phyloP scores from a whole-genome alignment of 2,113 vertebrate species.

The Myrmecobius fasciatus region DNA sequence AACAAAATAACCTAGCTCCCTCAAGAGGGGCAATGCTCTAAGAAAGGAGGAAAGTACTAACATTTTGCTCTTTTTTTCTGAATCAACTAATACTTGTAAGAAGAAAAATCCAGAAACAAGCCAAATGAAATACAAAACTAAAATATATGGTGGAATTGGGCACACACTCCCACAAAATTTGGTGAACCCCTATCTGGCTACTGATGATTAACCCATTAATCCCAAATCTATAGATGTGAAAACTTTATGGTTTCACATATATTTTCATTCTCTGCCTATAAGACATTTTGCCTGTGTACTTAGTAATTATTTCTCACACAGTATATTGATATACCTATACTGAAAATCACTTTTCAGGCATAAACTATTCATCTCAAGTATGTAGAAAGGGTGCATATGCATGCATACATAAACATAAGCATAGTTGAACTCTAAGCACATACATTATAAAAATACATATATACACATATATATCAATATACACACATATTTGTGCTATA shows the following conservation, averaged over 20 bases:
- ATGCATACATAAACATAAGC: background rate
- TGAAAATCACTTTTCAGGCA: background rate
- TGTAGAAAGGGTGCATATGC: background rate
- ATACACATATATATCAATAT: background rate
- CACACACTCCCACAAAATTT: background rate
- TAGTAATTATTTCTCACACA: conserved; percentile 21
- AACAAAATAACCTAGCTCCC: background rate
- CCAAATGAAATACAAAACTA: conserved; percentile 13
- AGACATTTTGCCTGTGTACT: background rate
- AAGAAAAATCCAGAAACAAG: conserved; percentile 2
- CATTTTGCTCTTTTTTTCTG: conserved; percentile 12
- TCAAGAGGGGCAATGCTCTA: background rate
- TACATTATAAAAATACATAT: background rate
- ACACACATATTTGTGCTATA: background rate
- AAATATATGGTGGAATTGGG: background rate
- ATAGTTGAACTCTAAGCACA: background rate
- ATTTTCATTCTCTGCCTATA: background rate
- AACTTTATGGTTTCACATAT: background rate
- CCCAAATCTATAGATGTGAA: conserved; percentile 19
- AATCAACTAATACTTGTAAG: conserved; percentile 35
- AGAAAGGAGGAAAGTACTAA: background rate
- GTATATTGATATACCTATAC: background rate
- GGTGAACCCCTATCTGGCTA: background rate
- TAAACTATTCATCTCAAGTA: background rate
- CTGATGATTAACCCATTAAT: background rate